phyloP scores from a whole-genome alignment of 2,888 invertebrate genomes.

The Lochmaea crataegi region DNA sequence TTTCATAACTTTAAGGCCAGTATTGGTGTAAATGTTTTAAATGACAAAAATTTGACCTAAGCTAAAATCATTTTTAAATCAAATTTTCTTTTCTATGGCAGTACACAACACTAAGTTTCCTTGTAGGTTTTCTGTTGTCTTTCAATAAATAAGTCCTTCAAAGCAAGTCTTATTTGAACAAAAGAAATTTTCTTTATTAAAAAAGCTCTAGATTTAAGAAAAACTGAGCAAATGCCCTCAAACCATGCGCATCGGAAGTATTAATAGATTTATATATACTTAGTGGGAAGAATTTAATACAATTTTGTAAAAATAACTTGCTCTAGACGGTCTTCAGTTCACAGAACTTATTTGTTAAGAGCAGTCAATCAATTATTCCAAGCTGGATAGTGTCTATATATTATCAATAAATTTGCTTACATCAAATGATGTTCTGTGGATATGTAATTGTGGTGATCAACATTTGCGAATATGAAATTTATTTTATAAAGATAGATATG shows the following conservation, averaged over 20 bases:
- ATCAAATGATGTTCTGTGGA: background rate
- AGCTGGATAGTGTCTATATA: background rate
- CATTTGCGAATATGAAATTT: background rate
- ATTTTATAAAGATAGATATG: background rate
- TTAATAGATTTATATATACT: background rate
- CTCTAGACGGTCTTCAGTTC: background rate
- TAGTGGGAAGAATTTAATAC: background rate
- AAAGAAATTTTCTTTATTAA: background rate
- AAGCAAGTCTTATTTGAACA: background rate
- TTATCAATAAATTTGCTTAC: background rate
- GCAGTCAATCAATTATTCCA: background rate
- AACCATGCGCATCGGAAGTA: background rate
- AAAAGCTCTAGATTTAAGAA: background rate
- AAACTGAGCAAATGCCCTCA: background rate
- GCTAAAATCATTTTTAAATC: background rate
- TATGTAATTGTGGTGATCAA: background rate
- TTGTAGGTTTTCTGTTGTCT: background rate
- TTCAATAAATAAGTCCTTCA: background rate
- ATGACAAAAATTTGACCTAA: slow-evolving; percentile 1
- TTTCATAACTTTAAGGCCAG: background rate
- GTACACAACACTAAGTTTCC: background rate
- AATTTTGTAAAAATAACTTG: background rate
- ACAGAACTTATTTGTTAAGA: background rate
- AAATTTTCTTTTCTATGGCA: background rate
- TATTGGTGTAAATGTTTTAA: background rate